Evolutionary conservation across 2,797 vertebrate genomes (phyloP).

Genomic region (Gymnothorax javanicus): DNA sequence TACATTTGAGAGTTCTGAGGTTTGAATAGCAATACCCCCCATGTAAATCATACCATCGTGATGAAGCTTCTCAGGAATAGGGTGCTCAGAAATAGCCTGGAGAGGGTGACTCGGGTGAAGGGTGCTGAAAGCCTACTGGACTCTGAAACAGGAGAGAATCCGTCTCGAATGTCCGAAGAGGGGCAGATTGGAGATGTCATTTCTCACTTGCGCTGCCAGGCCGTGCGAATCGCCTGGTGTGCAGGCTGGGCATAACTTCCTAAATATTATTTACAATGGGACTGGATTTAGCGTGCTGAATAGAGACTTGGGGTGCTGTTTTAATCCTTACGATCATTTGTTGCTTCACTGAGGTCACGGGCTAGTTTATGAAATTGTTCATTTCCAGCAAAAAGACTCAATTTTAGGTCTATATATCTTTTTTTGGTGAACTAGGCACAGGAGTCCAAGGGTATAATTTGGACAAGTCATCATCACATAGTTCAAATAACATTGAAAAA

Average conservation of each 20-base stretch:
- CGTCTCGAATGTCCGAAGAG: slow-evolving; percentile 50
- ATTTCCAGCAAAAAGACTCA: not conserved
- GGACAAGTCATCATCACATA: no score
- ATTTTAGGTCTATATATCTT: not conserved
- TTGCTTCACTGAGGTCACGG: not conserved
- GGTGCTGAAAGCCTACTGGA: slow-evolving; percentile 52
- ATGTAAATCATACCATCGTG: slow-evolving; percentile 30
- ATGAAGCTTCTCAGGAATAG: slow-evolving; percentile 43
- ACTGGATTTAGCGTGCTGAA: not conserved
- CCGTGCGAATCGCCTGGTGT: not conserved
- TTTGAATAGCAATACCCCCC: slow-evolving; percentile 10
- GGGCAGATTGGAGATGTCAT: slow-evolving; percentile 30
- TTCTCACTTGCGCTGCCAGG: not conserved
- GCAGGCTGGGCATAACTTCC: not conserved
- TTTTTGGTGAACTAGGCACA: not conserved
- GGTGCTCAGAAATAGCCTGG: slow-evolving; percentile 53
- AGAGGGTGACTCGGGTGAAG: slow-evolving; percentile 44
- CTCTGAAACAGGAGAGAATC: slow-evolving; percentile 47
- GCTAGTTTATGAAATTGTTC: not conserved
- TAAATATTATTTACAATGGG: not conserved
- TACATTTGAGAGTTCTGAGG: slow-evolving; percentile 17
- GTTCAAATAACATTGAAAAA: no score
- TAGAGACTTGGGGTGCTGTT: not conserved
- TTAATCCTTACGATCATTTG: not conserved
- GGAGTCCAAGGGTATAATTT: not conserved